Evolutionary conservation across 2,797 vertebrate species (phyloP).

Genomic region (Oreortyx pictus): DNA sequence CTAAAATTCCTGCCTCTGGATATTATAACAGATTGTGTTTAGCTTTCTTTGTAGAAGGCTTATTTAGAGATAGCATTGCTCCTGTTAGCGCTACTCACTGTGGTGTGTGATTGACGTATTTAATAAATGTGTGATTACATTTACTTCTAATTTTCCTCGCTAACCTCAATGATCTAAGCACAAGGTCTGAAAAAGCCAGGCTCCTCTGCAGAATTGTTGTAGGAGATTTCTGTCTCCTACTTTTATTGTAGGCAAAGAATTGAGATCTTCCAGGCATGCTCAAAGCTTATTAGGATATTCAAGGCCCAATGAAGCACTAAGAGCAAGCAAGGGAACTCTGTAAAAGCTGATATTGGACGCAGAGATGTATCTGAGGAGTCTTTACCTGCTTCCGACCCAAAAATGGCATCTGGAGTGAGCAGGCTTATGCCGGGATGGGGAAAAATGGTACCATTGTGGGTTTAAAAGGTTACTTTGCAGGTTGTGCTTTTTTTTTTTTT

Average conservation of each 20-base stretch:
- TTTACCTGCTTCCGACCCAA: conserved; percentile 39
- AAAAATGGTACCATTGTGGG: conserved; percentile 8
- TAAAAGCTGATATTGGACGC: not conserved
- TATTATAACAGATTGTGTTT: not conserved
- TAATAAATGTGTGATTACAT: not conserved
- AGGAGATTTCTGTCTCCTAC: not conserved
- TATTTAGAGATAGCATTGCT: not conserved
- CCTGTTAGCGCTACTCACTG: not conserved
- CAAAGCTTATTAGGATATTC: not conserved
- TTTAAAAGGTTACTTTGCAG: conserved; percentile 25
- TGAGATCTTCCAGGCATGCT: not conserved
- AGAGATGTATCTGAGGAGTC: conserved; percentile 5
- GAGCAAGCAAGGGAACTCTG: not conserved
- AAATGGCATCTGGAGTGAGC: conserved; percentile 40
- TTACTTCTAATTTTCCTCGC: conserved; percentile 21
- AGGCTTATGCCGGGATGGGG: conserved; percentile 5
- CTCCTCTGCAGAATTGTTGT: not conserved
- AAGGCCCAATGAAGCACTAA: not conserved
- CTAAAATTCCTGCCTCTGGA: not conserved
- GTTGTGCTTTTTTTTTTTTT: not conserved
- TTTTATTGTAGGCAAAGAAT: not conserved
- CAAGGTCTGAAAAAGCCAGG: not conserved
- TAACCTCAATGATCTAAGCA: not conserved
- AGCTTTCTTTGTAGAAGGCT: not conserved
- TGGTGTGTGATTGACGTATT: not conserved